Percentiles rank a stretch among this genome's conserved stretches.
Conservation (phyloP, 2,888 invertebrate species). For the Mythimna lalbum region DNA sequence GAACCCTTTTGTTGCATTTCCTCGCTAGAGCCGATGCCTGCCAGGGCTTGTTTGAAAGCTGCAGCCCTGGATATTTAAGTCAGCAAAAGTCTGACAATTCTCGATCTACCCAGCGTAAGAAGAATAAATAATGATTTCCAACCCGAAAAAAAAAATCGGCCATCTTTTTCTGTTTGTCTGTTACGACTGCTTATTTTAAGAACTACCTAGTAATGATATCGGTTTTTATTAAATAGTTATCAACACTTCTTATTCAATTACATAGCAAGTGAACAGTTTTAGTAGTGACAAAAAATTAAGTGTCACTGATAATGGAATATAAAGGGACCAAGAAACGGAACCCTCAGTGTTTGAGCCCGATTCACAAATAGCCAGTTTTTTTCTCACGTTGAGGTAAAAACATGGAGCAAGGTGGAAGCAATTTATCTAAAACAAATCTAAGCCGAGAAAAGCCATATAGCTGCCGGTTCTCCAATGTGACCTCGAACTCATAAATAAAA, state of each 20-base stretch:
- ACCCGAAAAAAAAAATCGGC: too few relatives aligned
- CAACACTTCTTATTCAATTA: background rate
- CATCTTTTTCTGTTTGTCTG: background rate
- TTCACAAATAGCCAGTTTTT: slow-evolving; percentile 11
- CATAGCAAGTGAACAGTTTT: background rate
- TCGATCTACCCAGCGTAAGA: too few relatives aligned
- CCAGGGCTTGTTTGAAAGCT: too few relatives aligned
- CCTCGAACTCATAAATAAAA: slow-evolving; percentile 78
- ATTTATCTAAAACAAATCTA: slow-evolving; percentile 66
- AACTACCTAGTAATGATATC: background rate
- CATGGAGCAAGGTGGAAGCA: slow-evolving; percentile 39
- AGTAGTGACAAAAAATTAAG: background rate
- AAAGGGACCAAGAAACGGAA: background rate
- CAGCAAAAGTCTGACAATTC: too few relatives aligned
- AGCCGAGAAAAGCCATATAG: slow-evolving; percentile 61
- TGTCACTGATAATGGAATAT: background rate
- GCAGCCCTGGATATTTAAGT: too few relatives aligned
- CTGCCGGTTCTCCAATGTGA: slow-evolving; percentile 69
- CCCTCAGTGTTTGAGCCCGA: background rate
- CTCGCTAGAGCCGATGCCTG: too few relatives aligned
- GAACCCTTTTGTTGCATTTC: background rate
- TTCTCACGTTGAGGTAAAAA: slow-evolving; percentile 38
- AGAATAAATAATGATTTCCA: too few relatives aligned
- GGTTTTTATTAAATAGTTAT: background rate
- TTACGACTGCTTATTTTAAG: background rate